Base-by-base conservation (phyloP, 2,888 invertebrate genomes). In the Nineta flava region DNA sequence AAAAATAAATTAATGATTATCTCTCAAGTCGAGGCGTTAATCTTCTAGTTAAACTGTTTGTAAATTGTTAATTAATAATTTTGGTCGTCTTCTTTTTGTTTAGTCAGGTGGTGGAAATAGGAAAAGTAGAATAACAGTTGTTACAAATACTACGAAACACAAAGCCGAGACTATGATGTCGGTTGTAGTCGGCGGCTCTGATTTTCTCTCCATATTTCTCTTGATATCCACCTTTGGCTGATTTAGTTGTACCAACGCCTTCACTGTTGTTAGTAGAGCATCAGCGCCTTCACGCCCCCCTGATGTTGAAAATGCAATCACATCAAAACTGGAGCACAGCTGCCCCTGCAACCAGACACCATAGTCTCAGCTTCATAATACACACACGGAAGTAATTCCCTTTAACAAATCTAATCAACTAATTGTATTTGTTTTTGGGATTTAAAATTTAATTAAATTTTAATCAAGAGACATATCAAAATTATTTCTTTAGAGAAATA, bases 311-410 rank as follows among this genome's bases (percentile, higher is more conserved):
- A 63, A 66, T 58, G 69, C 70, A 57, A 73, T 68, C 60, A 75
- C 67, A 63, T 74, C 74, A 57, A 74, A 70, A 61, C 70, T 68
- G 64, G 68, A 68, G 69, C 74, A 75, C 62, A 75, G 66, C 62
- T 66, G 66, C 60, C 67, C 74, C 76, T 76, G 74, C 66, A 75
- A 75, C 65, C 66, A 70, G 65, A 60, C 65, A 60, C 63, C 68
- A 68, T 66, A 69, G 67, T 66, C 67, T 67, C 67, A 66, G 52
- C 50, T 48, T 38, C n/a, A 38, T 12, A 38, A 38, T 38, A n/a
- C 26, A 26, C 5, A 26, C 26, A 26, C n/a, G 38, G 38, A 15
- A 15, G 15, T 38, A n/a, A 13, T 15, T 38, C n/a, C 38, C 38
- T 38, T 38, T 38, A 38, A 38, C 38, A 38, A 38, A 38, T 38